phyloP scores from a whole-genome alignment of 1,140 invertebrate species.

The Drosophila kohkoa region DNA sequence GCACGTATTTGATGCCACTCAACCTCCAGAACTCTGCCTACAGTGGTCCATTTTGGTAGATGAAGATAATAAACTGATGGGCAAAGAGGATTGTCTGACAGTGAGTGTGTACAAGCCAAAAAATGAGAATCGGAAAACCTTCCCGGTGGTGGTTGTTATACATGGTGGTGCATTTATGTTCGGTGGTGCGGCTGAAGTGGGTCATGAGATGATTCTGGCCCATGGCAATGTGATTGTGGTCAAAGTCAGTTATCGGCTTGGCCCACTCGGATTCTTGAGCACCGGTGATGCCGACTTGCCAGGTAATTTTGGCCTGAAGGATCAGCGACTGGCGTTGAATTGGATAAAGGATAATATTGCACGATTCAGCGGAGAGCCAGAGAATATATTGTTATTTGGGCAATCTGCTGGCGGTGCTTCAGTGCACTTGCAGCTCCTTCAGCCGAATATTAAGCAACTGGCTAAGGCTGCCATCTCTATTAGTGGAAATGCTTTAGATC shows the following conservation, averaged over 20 bases:
- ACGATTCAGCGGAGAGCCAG: slow-evolving; percentile 87
- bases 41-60: slow-evolving; percentile 51
- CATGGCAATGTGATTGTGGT: slow-evolving; percentile 87
- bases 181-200: slow-evolving; percentile 85
- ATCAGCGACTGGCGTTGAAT: slow-evolving; percentile 87
- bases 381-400: slow-evolving; percentile 86
- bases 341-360: slow-evolving; percentile 88
- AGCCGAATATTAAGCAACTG: slow-evolving; percentile 60
- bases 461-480: slow-evolving; percentile 56
- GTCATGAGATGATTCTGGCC: slow-evolving; percentile 87
- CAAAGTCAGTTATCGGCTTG: slow-evolving; percentile 88
- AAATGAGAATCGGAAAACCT: slow-evolving; percentile 33
- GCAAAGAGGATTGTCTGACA: slow-evolving; percentile 80
- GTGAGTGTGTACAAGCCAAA: slow-evolving; percentile 80
- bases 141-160: slow-evolving; percentile 85
- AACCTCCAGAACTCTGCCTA: slow-evolving; percentile 36
- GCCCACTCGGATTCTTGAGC: slow-evolving; percentile 87
- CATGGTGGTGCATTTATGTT: slow-evolving; percentile 85
- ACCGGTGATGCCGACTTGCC: slow-evolving; percentile 86
- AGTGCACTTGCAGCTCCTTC: slow-evolving; percentile 88
- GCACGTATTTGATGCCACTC: slow-evolving; percentile 46
- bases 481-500: slow-evolving; percentile 33
- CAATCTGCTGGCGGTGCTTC: slow-evolving; percentile 87
- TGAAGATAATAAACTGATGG: slow-evolving; percentile 36
- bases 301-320: slow-evolving; percentile 88